phyloP scores from a whole-genome alignment of 2,113 vertebrate genomes.

The Pseudopodoces humilis region DNA sequence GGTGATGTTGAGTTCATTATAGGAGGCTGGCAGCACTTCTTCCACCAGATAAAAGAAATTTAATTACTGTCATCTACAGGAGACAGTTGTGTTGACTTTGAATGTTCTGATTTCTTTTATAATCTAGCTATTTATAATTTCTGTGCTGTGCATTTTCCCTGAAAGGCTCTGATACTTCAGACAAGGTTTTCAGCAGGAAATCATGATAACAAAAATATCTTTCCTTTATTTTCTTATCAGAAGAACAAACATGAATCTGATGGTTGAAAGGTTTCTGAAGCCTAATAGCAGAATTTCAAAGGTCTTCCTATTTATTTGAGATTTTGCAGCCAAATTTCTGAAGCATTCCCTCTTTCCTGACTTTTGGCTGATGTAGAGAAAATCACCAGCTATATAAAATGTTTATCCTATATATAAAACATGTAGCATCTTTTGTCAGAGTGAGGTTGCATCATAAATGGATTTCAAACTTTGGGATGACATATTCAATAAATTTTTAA shows the following conservation, averaged over 20 bases:
- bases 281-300: slow-evolving; percentile 34
- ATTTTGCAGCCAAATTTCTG: neutral
- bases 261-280: slow-evolving; percentile 15
- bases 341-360: neutral
- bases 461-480: neutral
- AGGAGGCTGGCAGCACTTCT: slow-evolving; percentile 24
- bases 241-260: slow-evolving; percentile 36
- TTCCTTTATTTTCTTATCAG: slow-evolving; percentile 39
- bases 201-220: neutral
- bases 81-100: slow-evolving; percentile 36
- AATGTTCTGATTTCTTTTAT: slow-evolving; percentile 41
- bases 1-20: slow-evolving; percentile 56
- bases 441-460: neutral
- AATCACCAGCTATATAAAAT: neutral
- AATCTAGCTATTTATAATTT: slow-evolving; percentile 32
- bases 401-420: neutral
- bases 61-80: slow-evolving; percentile 57
- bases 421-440: neutral
- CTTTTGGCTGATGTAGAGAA: neutral
- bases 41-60: slow-evolving; percentile 63
- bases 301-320: neutral
- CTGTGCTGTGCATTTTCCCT: neutral
- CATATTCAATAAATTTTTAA: neutral
- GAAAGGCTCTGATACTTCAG: slow-evolving; percentile 18
- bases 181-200: slow-evolving; percentile 42